These are phyloP conservation scores for Octonoba sinensis DNA, from an alignment of 2,888 invertebrate genomes.

Conservation along the genomic window DNA sequence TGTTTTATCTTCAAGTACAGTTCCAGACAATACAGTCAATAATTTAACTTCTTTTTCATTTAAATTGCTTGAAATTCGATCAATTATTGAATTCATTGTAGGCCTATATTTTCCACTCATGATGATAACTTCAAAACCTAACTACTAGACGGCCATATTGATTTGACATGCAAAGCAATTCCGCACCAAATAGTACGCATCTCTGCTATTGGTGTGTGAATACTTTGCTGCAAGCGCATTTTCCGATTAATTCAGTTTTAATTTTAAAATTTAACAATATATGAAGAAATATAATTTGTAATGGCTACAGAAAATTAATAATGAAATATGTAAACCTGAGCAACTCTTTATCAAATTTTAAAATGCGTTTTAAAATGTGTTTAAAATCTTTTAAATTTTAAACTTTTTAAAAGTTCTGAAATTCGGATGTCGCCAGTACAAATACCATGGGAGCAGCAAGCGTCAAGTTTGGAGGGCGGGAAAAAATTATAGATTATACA, in stretches of 20 bases:
- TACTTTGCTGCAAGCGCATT: constrained; percentile 42
- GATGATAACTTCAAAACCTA: neutral
- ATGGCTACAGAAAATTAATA: too few relatives aligned
- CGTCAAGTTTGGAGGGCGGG: neutral
- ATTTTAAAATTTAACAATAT: constrained; percentile 10
- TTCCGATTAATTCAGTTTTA: constrained; percentile 37
- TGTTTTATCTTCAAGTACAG: constrained; percentile 19
- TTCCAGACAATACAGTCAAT: constrained; percentile 39
- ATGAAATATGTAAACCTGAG: too few relatives aligned
- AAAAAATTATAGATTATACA: neutral
- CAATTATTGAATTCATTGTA: constrained; percentile 34
- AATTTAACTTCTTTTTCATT: constrained; percentile 46
- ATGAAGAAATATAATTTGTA: neutral
- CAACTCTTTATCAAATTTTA: neutral
- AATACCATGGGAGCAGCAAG: neutral
- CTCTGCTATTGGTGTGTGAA: constrained; percentile 43
- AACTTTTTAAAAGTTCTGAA: constrained; percentile 59
- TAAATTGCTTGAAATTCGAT: constrained; percentile 51
- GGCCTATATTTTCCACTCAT: constrained; percentile 44
- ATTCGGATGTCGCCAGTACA: neutral
- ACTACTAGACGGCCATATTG: constrained; percentile 56
- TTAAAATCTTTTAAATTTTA: constrained; percentile 59
- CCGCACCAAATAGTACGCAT: constrained; percentile 46
- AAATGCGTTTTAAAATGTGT: constrained; percentile 39
- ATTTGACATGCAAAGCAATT: constrained; percentile 24